phyloP scores from a whole-genome alignment of 2,888 invertebrate genomes.

The Colletes collaris region DNA sequence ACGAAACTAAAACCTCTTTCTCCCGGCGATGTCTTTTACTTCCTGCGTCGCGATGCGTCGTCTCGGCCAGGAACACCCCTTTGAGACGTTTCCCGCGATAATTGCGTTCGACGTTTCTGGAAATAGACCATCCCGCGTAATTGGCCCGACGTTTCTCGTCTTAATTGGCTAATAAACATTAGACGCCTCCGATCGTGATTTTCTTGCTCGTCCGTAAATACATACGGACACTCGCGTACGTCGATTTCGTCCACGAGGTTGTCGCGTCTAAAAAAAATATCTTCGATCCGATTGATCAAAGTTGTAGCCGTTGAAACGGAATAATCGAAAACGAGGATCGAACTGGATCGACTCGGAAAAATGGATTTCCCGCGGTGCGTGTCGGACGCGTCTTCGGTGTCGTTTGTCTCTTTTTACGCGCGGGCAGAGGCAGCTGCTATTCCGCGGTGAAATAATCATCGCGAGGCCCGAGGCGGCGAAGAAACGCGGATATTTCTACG shows the following conservation, averaged over 20 bases:
- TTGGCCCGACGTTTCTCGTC: constrained; percentile 2
- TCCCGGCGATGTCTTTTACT: constrained; percentile 26
- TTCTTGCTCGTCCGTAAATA: too few species aligned
- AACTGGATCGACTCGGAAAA: background rate
- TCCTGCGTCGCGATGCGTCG: constrained; percentile 31
- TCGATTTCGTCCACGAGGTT: too few species aligned
- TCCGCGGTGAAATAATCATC: constrained; percentile 30
- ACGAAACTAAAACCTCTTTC: constrained; percentile 51
- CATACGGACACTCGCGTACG: too few species aligned
- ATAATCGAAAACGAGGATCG: background rate
- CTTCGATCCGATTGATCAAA: too few species aligned
- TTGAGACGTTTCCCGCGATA: constrained; percentile 8
- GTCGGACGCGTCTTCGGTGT: background rate
- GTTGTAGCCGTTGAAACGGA: background rate
- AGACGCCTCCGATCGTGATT: background rate
- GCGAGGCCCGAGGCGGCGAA: constrained; percentile 13
- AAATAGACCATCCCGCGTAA: constrained; percentile 8
- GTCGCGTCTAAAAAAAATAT: too few species aligned
- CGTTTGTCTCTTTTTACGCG: background rate
- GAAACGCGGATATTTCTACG: constrained; percentile 39
- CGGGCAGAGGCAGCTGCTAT: background rate
- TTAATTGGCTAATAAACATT: constrained; percentile 29
- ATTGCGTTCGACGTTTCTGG: constrained; percentile 33
- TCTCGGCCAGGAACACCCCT: constrained; percentile 30
- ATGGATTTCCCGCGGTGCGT: constrained; percentile 5